These are phyloP conservation scores for Drosophila baimaii DNA, from an alignment of 1,140 invertebrate species.

Conservation along the genomic window DNA sequence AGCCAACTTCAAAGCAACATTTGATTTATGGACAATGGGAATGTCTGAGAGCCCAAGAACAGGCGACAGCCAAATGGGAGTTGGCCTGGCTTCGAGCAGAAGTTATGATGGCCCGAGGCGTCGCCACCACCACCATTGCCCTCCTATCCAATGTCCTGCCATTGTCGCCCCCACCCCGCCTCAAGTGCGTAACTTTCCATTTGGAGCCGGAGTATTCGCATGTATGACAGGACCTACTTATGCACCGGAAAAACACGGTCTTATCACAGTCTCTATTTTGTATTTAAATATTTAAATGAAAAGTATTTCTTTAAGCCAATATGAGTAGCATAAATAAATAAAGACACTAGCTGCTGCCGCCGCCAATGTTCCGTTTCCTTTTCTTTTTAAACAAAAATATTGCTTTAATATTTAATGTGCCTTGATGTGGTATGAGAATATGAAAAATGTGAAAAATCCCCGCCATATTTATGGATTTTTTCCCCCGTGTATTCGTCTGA, in stretches of 20 bases:
- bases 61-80: conserved; percentile 8
- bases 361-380: neutral
- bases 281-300: neutral
- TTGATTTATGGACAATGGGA: conserved; percentile 73
- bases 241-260: neutral
- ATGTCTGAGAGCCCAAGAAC: conserved; percentile 32
- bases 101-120: conserved; percentile 70
- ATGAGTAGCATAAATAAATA: neutral
- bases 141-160: conserved; percentile 15
- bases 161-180: neutral
- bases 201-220: conserved; percentile 38
- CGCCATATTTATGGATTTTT: conserved; percentile 19
- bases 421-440: neutral
- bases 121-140: conserved; percentile 31
- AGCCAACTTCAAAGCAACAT: conserved; percentile 74
- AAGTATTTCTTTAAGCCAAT: neutral
- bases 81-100: conserved; percentile 52
- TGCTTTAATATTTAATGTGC: conserved; percentile 21
- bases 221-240: conserved; percentile 43
- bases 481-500: conserved; percentile 14
- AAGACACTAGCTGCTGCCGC: neutral
- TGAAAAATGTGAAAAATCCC: neutral
- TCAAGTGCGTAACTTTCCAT: conserved; percentile 70
- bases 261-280: neutral
- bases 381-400: neutral